Base-by-base conservation (phyloP, 1,140 invertebrate species). In the Listronotus bonariensis region DNA sequence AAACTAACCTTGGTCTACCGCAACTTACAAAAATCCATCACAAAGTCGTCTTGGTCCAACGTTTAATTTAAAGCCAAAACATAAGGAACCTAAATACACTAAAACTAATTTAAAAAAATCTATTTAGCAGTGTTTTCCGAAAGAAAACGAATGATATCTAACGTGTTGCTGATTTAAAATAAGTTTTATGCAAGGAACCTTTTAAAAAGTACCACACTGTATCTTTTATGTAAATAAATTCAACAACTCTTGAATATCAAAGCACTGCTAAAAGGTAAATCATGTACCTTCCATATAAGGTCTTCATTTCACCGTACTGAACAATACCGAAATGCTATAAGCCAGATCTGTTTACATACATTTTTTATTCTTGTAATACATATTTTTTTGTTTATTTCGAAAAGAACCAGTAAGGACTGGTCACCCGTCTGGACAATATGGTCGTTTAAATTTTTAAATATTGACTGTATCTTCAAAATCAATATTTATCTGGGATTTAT, bases 311-410 rank as follows among this genome's bases (percentile, higher is more conserved):
- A 49, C 20, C 46, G 18, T 20, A 49, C 46, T 36, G 34, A 49
- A 26, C 8, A 20, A 26, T 49, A 49, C 46, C 26, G 46, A 49
- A 18, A n/a, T n/a, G 46, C 31, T 18, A 49, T 49, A 49, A 49
- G 46, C 18, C 46, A 49, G 46, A 49, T 49, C 31, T 49, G 46
- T 49, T 49, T 49, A 49, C 46, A 49, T 49, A 49, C 18, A 49
- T 32, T 49, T 49, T 49, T 49, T 20, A 14, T 17, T 49, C 20
- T 14, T 49, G 18, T 49, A 49, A 10, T 26, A 17, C 18, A 17
- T 49, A 26, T 20, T 26, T 26, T n/a, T 36, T 36, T 36, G 11
- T 36, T 36, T 36, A 36, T 36, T 36, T 36, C 11, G 34, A n/a
- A 49, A 49, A 49, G 12, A 20, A 32, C 12, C 31, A 20, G 18